Evolutionary conservation across 2,113 vertebrate species (phyloP).

Genomic region (Megaleporinus macrocephalus): DNA sequence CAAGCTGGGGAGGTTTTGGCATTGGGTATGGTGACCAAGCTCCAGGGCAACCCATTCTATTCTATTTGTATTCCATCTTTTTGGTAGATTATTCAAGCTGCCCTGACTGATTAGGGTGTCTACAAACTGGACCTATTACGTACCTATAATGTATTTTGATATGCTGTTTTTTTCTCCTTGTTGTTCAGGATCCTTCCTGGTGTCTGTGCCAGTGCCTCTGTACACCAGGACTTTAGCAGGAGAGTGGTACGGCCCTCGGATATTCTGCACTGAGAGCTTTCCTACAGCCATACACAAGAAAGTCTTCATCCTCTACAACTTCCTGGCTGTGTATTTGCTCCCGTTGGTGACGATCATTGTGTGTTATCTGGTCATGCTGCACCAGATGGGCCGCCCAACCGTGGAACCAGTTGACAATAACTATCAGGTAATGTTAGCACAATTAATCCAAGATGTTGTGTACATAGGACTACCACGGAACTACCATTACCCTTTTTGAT

Average conservation of each 20-base stretch:
- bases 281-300: constrained; percentile 67
- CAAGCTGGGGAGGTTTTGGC: no score
- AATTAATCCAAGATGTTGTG: no score
- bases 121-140: neutral
- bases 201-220: constrained; percentile 69
- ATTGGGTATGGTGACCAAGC: no score
- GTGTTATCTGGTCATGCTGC: constrained; percentile 75
- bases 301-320: constrained; percentile 74
- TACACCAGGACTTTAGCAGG: constrained; percentile 70
- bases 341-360: constrained; percentile 71
- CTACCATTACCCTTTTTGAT: no score
- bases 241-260: constrained; percentile 74
- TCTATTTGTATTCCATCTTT: neutral
- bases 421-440: constrained; percentile 64
- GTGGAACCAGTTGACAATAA: constrained; percentile 67
- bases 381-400: constrained; percentile 67
- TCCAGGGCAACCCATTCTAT: neutral
- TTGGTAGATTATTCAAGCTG: neutral
- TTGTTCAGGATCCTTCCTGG: constrained; percentile 65
- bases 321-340: constrained; percentile 74
- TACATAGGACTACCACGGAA: no score
- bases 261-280: constrained; percentile 72
- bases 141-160: neutral
- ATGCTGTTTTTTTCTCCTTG: neutral
- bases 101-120: no score